A percentile compares a stretch with the other conserved stretches of the same genome.
These are phyloP conservation scores for Cyclophora punctaria DNA, from an alignment of 2,888 invertebrate species.

Conservation along the genomic window DNA sequence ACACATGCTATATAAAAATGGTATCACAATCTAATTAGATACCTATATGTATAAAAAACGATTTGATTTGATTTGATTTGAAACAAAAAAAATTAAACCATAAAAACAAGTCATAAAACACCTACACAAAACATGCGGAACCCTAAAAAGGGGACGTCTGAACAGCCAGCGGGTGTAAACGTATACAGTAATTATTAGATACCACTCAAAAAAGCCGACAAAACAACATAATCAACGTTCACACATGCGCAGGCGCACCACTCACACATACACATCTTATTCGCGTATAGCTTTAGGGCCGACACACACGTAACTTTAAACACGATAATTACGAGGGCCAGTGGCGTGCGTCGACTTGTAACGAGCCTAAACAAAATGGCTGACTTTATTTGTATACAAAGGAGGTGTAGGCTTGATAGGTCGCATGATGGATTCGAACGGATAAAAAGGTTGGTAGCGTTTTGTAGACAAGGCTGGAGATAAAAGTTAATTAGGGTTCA, in stretches of 20 bases:
- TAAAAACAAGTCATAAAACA: background rate
- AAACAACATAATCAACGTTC: slow-evolving; percentile 27
- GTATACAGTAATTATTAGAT: slow-evolving; percentile 72
- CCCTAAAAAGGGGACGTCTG: slow-evolving; percentile 23
- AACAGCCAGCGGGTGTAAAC: slow-evolving; percentile 55
- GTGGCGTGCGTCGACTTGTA: slow-evolving; percentile 71
- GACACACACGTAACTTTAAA: slow-evolving; percentile 14
- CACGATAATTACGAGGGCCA: slow-evolving; percentile 70
- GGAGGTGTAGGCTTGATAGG: slow-evolving; percentile 52
- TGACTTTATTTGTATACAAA: slow-evolving; percentile 55
- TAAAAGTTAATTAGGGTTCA: background rate
- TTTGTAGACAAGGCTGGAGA: slow-evolving; percentile 15
- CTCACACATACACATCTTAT: slow-evolving; percentile 10
- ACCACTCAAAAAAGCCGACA: slow-evolving; percentile 68
- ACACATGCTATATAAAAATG: no score
- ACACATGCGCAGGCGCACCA: slow-evolving; percentile 12
- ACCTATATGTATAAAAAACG: no score
- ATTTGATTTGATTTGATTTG: no score
- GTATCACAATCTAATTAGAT: no score
- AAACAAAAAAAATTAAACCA: no score
- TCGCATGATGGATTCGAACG: slow-evolving; percentile 39
- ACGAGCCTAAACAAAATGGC: slow-evolving; percentile 73
- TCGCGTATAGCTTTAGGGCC: slow-evolving; percentile 19
- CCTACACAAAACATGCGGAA: slow-evolving; percentile 13
- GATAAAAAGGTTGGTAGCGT: slow-evolving; percentile 29